Evolutionary conservation across 2,797 vertebrate species (phyloP).

Genomic region (Malurus leucopterus): DNA sequence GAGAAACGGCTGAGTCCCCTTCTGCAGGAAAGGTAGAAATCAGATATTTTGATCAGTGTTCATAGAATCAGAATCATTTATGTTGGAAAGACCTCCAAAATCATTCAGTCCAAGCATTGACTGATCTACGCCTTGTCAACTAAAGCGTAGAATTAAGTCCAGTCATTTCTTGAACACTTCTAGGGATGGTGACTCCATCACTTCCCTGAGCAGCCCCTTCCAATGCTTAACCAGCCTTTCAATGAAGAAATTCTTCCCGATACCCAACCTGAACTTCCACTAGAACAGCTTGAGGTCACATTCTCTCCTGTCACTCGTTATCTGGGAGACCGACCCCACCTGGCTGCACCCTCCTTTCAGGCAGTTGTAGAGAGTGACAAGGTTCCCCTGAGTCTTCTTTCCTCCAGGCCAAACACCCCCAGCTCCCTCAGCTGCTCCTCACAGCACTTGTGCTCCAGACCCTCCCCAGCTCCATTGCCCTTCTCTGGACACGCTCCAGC

Average conservation of each 20-base stretch:
- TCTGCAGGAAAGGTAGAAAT: neutral
- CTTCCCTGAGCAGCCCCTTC: neutral
- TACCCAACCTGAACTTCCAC: neutral
- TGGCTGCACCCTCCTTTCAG: neutral
- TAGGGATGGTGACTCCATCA: neutral
- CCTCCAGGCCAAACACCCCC: neutral
- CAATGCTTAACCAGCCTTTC: rapidly evolving
- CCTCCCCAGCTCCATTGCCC: neutral
- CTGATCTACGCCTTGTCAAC: neutral
- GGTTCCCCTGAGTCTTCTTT: neutral
- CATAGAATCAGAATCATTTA: neutral
- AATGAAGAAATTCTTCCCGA: neutral
- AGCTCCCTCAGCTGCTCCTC: neutral
- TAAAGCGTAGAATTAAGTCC: neutral
- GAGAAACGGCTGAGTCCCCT: rapidly evolving
- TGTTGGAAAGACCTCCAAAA: neutral
- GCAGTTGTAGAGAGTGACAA: rapidly evolving
- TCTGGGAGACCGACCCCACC: neutral
- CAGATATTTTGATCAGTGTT: neutral
- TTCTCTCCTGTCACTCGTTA: neutral
- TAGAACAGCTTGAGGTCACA: neutral
- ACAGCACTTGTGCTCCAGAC: neutral
- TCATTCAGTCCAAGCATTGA: neutral
- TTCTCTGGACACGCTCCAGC: neutral
- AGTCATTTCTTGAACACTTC: neutral